Evolutionary conservation across 2,888 invertebrate species (phyloP), one percentile per base, ranked within the genome.

Genomic region (Dasypogon diadema): DNA sequence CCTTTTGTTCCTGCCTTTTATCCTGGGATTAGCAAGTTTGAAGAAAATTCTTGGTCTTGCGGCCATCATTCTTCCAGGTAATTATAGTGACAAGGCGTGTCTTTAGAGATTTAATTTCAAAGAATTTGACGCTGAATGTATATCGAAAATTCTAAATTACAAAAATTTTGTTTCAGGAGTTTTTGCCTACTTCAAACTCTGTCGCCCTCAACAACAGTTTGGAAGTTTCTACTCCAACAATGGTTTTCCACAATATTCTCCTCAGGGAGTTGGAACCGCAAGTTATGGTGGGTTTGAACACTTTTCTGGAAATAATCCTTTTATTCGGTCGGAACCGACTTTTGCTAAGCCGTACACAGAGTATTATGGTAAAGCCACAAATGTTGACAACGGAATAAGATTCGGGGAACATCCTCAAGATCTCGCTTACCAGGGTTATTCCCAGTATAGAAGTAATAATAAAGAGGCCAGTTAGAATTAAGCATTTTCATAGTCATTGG

Each of bases 111-210:
- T 60, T 60, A 30, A 34, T 60, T 60, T 14, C n/a, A 51, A 8
- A 8, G n/a, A 8, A 5, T 51, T 12, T n/a, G n/a, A 51, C 10
- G 5, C n/a, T n/a, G n/a, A 8, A 51, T n/a, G 51, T 10, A 51
- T n/a, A 14, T 12, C 51, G n/a, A 51, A 5, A 51, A 51, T 14
- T 51, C n/a, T 51, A 8, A n/a, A 48, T 48, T 12, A 14, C n/a
- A 26, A 4, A 34, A 16, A 16, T 48, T 48, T 48, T 18, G 8
- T 65, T 84, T 12, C 83, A 89, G 93, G 94, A 79, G 86, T 94
- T 0, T 94, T 95, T 81, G 95, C 93, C 30, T 95, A 93, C 87
- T 93, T 94, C 85, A 94, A 94, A 83, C 88, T 95, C 80, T 95
- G 93, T 88, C 93, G 92, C 80, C 93, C 93, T 0, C 88, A 89